These are phyloP conservation scores for Sinocyclocheilus maitianheensis DNA, from an alignment of 2,113 vertebrate species.

Conservation along the genomic window DNA sequence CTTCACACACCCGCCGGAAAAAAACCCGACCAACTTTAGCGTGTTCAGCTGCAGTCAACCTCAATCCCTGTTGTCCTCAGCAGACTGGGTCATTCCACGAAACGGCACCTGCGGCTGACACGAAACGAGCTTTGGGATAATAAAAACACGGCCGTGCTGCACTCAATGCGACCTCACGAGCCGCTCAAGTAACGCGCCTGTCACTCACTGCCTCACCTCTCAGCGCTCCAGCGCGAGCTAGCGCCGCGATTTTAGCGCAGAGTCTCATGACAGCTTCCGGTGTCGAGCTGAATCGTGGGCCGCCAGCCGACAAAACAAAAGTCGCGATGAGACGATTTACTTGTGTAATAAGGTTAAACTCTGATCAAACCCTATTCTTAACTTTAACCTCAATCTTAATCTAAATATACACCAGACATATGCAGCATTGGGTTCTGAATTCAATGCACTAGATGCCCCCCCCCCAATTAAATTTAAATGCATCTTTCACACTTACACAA, in stretches of 20 bases:
- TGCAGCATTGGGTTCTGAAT: not conserved
- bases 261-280: slow-evolving; percentile 12
- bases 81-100: not conserved
- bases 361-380: not conserved
- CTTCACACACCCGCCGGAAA: slow-evolving; percentile 38
- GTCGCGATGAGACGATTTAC: not conserved
- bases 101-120: not conserved
- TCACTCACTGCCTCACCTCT: not conserved
- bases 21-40: slow-evolving; percentile 12
- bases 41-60: slow-evolving; percentile 12
- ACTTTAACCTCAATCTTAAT: not conserved
- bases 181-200: slow-evolving; percentile 4
- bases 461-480: no score
- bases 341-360: not conserved
- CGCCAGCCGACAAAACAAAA: slow-evolving; percentile 1
- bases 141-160: slow-evolving; percentile 12
- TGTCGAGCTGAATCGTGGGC: not conserved
- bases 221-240: not conserved
- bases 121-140: not conserved
- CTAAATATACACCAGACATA: not conserved
- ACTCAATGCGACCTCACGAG: slow-evolving; percentile 15
- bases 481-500: no score
- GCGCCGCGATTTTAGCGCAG: not conserved
- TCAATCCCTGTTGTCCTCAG: not conserved
- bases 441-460: not conserved